Percentiles rank a stretch among this genome's conserved stretches.
Evolutionary conservation across 2,888 invertebrate genomes (phyloP).

Genomic region (Nudaria mundana): DNA sequence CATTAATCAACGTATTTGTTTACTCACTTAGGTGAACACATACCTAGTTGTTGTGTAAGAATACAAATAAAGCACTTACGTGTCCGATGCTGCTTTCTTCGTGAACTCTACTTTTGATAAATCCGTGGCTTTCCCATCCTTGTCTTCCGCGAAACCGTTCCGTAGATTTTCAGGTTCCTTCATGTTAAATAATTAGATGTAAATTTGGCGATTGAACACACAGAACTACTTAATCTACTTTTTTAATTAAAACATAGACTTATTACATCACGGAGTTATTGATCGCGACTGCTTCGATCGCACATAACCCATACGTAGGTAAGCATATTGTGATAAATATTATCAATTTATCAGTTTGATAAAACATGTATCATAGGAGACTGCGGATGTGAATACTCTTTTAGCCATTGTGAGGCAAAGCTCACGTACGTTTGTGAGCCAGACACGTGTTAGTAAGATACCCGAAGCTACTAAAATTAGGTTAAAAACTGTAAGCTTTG

Average conservation of each 20-base stretch:
- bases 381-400: conserved; percentile 14
- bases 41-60: neutral
- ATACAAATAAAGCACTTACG: conserved; percentile 30
- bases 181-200: conserved; percentile 32
- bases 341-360: conserved; percentile 43
- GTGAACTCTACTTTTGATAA: conserved; percentile 29
- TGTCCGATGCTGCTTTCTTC: conserved; percentile 29
- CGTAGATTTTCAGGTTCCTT: conserved; percentile 38
- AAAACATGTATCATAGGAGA: conserved; percentile 18
- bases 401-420: conserved; percentile 10
- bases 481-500: conserved; percentile 4
- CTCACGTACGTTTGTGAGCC: conserved; percentile 3
- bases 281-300: conserved; percentile 13
- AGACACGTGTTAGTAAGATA: conserved; percentile 2
- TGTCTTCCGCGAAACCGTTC: conserved; percentile 31
- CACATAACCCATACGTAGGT: conserved; percentile 26
- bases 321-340: conserved; percentile 20
- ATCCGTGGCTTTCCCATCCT: conserved; percentile 31
- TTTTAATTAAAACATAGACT: neutral
- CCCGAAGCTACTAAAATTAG: conserved; percentile 1
- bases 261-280: conserved; percentile 5
- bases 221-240: neutral
- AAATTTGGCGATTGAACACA: conserved; percentile 5
- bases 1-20: neutral
- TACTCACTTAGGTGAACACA: neutral